Evolutionary conservation across 2,113 vertebrate species (phyloP).

Genomic region (Dicrurus megarhynchus): DNA sequence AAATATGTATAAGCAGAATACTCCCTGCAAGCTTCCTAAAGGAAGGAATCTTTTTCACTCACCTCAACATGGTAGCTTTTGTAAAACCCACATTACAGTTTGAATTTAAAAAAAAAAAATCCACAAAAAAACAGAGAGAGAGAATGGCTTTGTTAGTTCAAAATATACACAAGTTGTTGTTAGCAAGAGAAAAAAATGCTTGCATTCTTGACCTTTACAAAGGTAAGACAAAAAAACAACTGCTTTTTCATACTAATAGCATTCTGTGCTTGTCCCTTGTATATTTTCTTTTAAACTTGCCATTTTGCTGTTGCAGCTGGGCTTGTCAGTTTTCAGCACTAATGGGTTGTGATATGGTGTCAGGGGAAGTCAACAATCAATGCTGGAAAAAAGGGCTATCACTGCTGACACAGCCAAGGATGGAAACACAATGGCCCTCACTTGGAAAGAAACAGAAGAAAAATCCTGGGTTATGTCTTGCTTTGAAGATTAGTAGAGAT

Average conservation of each 20-base stretch:
- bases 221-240: constrained; percentile 27
- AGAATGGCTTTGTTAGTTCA: neutral
- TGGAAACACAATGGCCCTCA: constrained; percentile 63
- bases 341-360: constrained; percentile 82
- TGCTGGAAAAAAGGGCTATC: constrained; percentile 62
- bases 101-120: neutral
- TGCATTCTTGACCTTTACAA: constrained; percentile 45
- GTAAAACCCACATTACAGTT: neutral
- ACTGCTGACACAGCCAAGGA: constrained; percentile 68
- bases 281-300: constrained; percentile 73
- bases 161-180: constrained; percentile 4
- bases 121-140: neutral
- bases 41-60: neutral
- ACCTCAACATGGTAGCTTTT: neutral
- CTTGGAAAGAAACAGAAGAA: constrained; percentile 68
- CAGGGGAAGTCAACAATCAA: constrained; percentile 81
- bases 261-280: constrained; percentile 40
- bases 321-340: constrained; percentile 79
- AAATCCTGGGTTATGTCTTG: constrained; percentile 59
- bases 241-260: constrained; percentile 34
- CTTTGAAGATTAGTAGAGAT: constrained; percentile 70
- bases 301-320: constrained; percentile 74
- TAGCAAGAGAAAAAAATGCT: constrained; percentile 37
- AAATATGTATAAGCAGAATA: constrained; percentile 20
- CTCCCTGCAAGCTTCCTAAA: neutral